These are phyloP conservation scores for Stigmatopora nigra DNA, from an alignment of 2,113 vertebrate genomes.

Conservation along the genomic window DNA sequence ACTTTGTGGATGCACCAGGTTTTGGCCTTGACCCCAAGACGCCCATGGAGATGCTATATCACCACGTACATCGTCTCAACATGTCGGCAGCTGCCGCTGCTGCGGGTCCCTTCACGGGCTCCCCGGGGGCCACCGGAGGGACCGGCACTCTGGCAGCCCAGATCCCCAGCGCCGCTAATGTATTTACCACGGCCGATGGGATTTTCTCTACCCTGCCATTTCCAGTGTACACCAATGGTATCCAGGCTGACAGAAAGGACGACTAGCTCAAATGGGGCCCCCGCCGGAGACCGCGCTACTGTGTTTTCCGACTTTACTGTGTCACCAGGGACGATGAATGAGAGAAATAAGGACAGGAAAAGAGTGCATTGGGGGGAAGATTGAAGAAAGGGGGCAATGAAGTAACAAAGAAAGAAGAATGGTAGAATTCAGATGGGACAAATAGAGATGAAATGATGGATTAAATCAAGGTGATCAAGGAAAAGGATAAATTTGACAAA, in stretches of 20 bases:
- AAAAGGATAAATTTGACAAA: background rate
- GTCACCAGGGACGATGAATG: conserved; percentile 12
- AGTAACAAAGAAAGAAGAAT: background rate
- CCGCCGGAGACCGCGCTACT: conserved; percentile 74
- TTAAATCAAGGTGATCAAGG: too few relatives aligned
- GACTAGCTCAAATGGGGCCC: conserved; percentile 68
- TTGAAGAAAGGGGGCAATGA: background rate
- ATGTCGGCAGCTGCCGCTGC: conserved; percentile 73
- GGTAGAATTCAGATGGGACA: too few relatives aligned
- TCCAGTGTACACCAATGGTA: conserved; percentile 97
- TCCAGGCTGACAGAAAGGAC: conserved; percentile 97
- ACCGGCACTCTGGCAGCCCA: conserved; percentile 78
- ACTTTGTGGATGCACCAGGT: conserved; percentile 89
- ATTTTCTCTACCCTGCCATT: conserved; percentile 97
- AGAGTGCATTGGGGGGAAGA: background rate
- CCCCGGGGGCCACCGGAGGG: conserved; percentile 68
- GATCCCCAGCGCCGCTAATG: conserved; percentile 86
- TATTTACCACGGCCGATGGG: conserved; percentile 96
- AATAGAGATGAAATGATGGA: background rate
- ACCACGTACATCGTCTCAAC: conserved; percentile 97
- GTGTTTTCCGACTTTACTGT: conserved; percentile 71
- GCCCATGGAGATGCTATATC: conserved; percentile 99
- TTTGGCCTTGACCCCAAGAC: conserved; percentile 97
- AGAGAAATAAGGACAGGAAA: too few relatives aligned
- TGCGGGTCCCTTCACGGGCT: conserved; percentile 79